Evolutionary conservation across 1,140 invertebrate species (phyloP).

Genomic region (Brachionus angularis): DNA sequence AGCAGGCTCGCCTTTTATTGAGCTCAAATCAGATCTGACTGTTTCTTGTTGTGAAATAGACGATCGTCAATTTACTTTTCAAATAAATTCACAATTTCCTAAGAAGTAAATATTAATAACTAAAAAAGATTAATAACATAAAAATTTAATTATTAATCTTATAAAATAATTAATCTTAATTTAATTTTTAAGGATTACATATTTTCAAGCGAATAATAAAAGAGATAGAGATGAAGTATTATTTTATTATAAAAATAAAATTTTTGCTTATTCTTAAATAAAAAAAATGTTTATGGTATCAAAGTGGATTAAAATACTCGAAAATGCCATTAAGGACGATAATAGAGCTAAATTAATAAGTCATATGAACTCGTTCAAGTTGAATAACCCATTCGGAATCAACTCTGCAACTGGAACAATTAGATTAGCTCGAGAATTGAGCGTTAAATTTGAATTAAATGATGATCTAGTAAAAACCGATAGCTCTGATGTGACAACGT

Average conservation of each 20-base stretch:
- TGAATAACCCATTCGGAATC: constrained; percentile 22
- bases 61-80: constrained; percentile 24
- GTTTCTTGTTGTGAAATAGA: constrained; percentile 24
- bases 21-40: constrained; percentile 9
- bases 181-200: too few species aligned
- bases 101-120: too few species aligned
- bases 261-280: neutral
- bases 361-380: constrained; percentile 11
- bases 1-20: constrained; percentile 1
- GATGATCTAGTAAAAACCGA: neutral
- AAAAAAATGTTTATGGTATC: neutral
- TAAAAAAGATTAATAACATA: too few species aligned
- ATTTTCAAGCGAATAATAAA: constrained; percentile 12
- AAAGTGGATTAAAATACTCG: constrained; percentile 20
- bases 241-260: too few species aligned
- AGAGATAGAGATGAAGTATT: constrained; percentile 28
- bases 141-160: too few species aligned
- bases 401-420: neutral
- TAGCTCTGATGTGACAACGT: neutral
- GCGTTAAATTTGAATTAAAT: constrained; percentile 17
- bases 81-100: constrained; percentile 29
- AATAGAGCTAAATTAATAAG: constrained; percentile 12
- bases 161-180: too few species aligned
- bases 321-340: constrained; percentile 14
- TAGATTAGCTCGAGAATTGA: too few species aligned